A percentile compares a stretch with the other conserved stretches of the same genome.
Conservation (phyloP, 2,888 invertebrate species). For the Bellardia bayeri region DNA sequence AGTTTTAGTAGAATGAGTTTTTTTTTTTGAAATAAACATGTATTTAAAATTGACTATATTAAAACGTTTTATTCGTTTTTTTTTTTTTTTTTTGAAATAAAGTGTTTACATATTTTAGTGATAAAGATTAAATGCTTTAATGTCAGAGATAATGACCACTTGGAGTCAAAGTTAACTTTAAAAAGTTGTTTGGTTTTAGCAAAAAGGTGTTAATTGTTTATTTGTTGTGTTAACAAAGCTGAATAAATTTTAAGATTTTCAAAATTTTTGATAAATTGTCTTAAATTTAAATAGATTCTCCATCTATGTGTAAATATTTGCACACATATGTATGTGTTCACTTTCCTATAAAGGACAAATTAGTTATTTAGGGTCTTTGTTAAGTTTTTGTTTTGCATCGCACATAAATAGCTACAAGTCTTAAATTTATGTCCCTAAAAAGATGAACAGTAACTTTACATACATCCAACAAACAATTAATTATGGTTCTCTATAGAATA, state of each 20-base stretch:
- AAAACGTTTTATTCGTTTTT: slow-evolving; percentile 65
- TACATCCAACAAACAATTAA: slow-evolving; percentile 70
- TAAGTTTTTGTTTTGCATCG: slow-evolving; percentile 28
- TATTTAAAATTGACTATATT: slow-evolving; percentile 47
- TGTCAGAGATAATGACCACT: slow-evolving; percentile 50
- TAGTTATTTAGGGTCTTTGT: slow-evolving; percentile 48
- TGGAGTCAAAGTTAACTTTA: slow-evolving; percentile 24
- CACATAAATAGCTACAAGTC: slow-evolving; percentile 10
- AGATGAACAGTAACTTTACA: slow-evolving; percentile 3
- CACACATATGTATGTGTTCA: neutral
- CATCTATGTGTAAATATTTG: neutral
- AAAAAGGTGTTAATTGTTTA: slow-evolving; percentile 59
- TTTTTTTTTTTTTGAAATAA: slow-evolving; percentile 35
- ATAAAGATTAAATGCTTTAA: slow-evolving; percentile 64
- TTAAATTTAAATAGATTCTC: neutral
- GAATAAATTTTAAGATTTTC: too few relatives aligned
- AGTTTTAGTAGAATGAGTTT: slow-evolving; percentile 16
- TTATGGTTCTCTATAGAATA: slow-evolving; percentile 74
- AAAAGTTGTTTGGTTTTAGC: slow-evolving; percentile 2
- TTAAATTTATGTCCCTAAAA: slow-evolving; percentile 4
- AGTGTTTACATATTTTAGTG: slow-evolving; percentile 65
- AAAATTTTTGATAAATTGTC: neutral
- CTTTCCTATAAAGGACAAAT: slow-evolving; percentile 45
- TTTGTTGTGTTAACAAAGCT: neutral
- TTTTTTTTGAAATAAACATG: slow-evolving; percentile 42